Base-by-base conservation (phyloP, 1,140 invertebrate species). In the Aphis craccivora region DNA sequence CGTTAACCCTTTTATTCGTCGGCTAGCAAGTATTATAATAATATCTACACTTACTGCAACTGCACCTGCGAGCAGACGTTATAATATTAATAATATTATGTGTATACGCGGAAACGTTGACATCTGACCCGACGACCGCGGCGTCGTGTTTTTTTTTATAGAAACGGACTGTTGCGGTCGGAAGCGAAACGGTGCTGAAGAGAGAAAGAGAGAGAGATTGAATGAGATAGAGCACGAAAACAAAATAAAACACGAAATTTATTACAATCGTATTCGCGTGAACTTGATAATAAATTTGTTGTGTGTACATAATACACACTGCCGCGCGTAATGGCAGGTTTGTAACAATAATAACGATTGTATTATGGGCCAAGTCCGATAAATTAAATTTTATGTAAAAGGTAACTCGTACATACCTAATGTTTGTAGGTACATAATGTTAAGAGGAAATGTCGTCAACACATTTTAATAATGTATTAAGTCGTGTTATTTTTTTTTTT, bases 41-140 rank as follows among this genome's bases (percentile, higher is more conserved):
- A n/a, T n/a, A 45, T 48, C 30, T n/a, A 76, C n/a, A n/a, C 67
- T n/a, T 91, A 67, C 22, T 45, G 43, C n/a, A 22, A n/a, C 6
- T 81, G n/a, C 67, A 91, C 90, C 43, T 83, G 90, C 30, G 90
- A 45, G n/a, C 90, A 67, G 67, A 91, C 81, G 90, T 91, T 83
- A 51, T 35, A 76, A 76, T 51, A 51, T 51, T 76, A 76, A 18
- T 76, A 35, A 18, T 76, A 35, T 76, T n/a, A n/a, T 76, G 2
- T n/a, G 60, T 14, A n/a, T 35, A 76, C 60, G n/a, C 60, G 90
- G 90, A 91, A 91, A 91, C 67, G 67, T 83, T 43, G 35, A 91
- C 90, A 81, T 67, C 35, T 91, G 90, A 91, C 67, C 90, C 67
- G n/a, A 53, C 25, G 20, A 67, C 30, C 45, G 53, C 90, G n/a